Conservation (phyloP, 1,140 invertebrate species). For the Drosophila micromelanica region DNA sequence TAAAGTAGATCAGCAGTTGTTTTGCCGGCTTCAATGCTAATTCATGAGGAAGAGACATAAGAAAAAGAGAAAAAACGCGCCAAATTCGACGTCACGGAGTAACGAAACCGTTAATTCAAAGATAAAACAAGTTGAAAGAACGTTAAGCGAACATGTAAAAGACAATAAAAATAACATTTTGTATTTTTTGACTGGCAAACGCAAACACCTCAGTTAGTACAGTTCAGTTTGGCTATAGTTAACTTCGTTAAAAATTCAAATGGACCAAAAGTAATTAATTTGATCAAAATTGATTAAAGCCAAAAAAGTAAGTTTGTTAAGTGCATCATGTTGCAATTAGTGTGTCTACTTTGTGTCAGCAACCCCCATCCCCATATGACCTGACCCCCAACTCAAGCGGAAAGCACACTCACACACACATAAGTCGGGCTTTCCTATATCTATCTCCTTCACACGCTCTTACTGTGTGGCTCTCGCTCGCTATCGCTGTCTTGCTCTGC, state of each 20-base stretch:
- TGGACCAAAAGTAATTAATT: neutral
- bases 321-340: slow-evolving; percentile 8
- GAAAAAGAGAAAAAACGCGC: slow-evolving; percentile 37
- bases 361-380: neutral
- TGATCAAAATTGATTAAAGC: slow-evolving; percentile 1
- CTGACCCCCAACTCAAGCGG: slow-evolving; percentile 34
- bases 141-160: slow-evolving; percentile 10
- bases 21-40: slow-evolving; percentile 34
- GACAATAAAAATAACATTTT: neutral
- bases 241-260: neutral
- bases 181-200: neutral
- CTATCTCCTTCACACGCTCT: neutral
- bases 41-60: neutral
- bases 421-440: slow-evolving; percentile 25
- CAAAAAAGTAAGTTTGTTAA: neutral
- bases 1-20: slow-evolving; percentile 16
- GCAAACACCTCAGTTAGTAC: neutral
- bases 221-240: slow-evolving; percentile 6
- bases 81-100: slow-evolving; percentile 39
- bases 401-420: slow-evolving; percentile 23
- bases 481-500: slow-evolving; percentile 9
- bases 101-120: slow-evolving; percentile 39
- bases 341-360: slow-evolving; percentile 8
- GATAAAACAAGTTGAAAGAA: slow-evolving; percentile 28
- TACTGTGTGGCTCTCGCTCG: neutral